Conservation (phyloP, 2,113 vertebrate genomes). For the Pomatorhinus ruficollis region DNA sequence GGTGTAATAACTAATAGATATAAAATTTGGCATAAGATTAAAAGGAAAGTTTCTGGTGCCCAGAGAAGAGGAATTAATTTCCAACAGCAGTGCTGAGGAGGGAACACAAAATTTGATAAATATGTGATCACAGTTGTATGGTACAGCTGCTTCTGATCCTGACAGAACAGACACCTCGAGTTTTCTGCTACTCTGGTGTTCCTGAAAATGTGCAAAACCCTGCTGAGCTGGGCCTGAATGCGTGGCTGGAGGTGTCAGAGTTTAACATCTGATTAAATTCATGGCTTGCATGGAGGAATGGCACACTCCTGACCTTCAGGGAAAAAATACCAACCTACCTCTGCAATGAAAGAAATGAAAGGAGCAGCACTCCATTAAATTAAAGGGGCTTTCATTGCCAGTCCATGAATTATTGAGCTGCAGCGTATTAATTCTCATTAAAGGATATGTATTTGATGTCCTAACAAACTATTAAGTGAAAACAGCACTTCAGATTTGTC, state of each 20-base stretch:
- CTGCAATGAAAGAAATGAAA: neutral
- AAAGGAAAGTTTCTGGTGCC: neutral
- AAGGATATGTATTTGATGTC: neutral
- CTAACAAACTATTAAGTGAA: slow-evolving; percentile 24
- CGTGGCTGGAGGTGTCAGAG: neutral
- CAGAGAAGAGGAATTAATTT: slow-evolving; percentile 6
- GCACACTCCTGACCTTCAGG: neutral
- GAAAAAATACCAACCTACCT: neutral
- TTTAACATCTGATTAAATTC: neutral
- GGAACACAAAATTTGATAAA: neutral
- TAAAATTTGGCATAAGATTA: neutral
- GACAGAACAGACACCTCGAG: neutral
- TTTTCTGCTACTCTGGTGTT: neutral
- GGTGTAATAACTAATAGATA: neutral
- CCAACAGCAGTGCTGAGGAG: neutral
- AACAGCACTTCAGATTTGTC: neutral
- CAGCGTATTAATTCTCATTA: slow-evolving; percentile 39
- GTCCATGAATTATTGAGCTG: slow-evolving; percentile 26
- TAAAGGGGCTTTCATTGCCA: neutral
- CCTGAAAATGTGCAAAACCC: neutral
- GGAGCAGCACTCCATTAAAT: neutral
- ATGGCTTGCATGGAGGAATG: neutral
- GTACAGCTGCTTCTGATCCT: neutral
- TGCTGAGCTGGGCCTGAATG: neutral
- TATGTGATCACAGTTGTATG: neutral